Evolutionary conservation across 2,888 invertebrate species (phyloP).

Genomic region (Drosophila anceps): DNA sequence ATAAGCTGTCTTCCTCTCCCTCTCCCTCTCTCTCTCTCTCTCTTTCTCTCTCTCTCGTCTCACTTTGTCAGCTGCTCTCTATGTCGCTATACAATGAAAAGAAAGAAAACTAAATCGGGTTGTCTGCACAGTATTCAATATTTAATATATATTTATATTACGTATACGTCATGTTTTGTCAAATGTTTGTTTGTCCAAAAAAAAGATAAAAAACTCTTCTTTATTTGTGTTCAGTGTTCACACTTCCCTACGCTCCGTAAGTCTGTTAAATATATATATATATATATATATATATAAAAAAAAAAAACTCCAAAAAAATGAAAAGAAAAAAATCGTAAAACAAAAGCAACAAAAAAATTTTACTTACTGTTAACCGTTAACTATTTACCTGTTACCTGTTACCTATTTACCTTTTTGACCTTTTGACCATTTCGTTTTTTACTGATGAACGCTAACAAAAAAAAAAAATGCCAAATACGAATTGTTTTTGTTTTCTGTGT

Average conservation of each 20-base stretch:
- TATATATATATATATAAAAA: too few species aligned
- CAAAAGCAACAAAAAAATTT: constrained; percentile 34
- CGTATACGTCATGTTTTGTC: constrained; percentile 67
- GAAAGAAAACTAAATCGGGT: not conserved
- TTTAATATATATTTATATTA: constrained; percentile 66
- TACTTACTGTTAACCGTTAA: constrained; percentile 72
- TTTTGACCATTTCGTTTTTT: constrained; percentile 55
- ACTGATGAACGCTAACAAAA: constrained; percentile 51
- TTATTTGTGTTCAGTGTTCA: constrained; percentile 83
- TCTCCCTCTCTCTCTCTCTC: not conserved
- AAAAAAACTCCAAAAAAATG: constrained; percentile 15
- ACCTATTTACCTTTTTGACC: constrained; percentile 44
- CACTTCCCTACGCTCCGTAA: constrained; percentile 80
- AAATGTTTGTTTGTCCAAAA: constrained; percentile 51
- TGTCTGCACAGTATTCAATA: constrained; percentile 58
- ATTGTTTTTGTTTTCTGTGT: constrained; percentile 36
- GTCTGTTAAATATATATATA: constrained; percentile 52
- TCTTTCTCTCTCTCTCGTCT: not conserved
- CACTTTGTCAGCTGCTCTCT: constrained; percentile 24
- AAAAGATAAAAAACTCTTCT: constrained; percentile 66
- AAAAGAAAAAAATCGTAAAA: constrained; percentile 18
- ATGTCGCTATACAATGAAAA: constrained; percentile 17
- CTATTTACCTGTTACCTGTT: constrained; percentile 67
- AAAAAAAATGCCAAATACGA: constrained; percentile 52
- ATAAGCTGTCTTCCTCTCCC: not conserved